Base-by-base conservation (phyloP, 2,113 vertebrate species). In the Pontoporia blainvillei region DNA sequence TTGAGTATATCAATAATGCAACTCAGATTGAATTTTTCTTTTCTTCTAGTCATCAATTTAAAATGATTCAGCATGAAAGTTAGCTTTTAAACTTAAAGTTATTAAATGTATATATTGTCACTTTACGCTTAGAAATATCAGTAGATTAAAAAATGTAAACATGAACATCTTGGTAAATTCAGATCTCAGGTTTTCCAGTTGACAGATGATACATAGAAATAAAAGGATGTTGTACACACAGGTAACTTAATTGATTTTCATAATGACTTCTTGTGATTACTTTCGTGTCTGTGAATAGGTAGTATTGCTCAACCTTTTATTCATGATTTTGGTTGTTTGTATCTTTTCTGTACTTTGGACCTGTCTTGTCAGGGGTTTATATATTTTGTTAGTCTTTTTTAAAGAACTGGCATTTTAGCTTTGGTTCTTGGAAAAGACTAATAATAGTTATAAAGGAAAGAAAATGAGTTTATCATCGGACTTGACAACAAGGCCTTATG, bases 51-150 rank as follows among this genome's bases (percentile, higher is more conserved):
- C 23, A 67, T 75, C 31, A 91, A 6, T 90, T 96, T 62, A 49
- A 79, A 94, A 81, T 90, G 67, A 59, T 76, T 54, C 82, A 72
- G 29, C 59, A 66, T 82, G 29, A 88, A 93, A 34, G 12, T 86
- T 39, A 83, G 73, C 49, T 67, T 94, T 95, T 91, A 90, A 90
- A 73, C 75, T 75, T 13, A 88, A 85, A 84, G 54, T 66, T 76
- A 31, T 41, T 94, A 46, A 92, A 34, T 96, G 59, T 91, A 82
- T 69, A 59, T 79, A 64, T 57, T 46, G 6, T 89, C 39, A 90
- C 46, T 86, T 94, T 92, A 54, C 69, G 34, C 34, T 81, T 84
- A 78, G 78, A 79, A 84, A 27, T 64, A 71, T 78, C 13, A 87
- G 71, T 75, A 92, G 41, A 76, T 94, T 46, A 66, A 89, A 90